Percentiles rank a stretch among this genome's conserved stretches.
Conservation (phyloP, 2,797 vertebrate species). For the Phalanger gymnotis region DNA sequence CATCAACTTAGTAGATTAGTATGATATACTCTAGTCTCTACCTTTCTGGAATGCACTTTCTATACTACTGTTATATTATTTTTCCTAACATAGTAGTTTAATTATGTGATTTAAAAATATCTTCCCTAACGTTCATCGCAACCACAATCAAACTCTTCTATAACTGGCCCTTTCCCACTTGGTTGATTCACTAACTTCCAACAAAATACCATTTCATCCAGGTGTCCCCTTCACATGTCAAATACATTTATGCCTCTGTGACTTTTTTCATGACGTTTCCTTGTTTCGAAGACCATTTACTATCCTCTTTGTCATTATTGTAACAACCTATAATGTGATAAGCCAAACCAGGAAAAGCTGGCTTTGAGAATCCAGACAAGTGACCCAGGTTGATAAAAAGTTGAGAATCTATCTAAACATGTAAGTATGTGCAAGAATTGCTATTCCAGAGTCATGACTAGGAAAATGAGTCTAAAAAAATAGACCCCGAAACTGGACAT, state of each 20-base stretch:
- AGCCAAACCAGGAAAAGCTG: background rate
- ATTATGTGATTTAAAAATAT: background rate
- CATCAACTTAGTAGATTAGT: background rate
- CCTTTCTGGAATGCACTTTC: background rate
- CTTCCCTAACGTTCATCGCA: background rate
- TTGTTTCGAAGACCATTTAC: background rate
- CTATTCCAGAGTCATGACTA: background rate
- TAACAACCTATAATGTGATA: background rate
- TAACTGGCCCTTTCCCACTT: background rate
- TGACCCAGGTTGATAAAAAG: background rate
- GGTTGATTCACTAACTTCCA: background rate
- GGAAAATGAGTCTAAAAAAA: background rate
- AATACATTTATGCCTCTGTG: background rate
- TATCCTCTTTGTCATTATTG: background rate
- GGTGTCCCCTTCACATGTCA: background rate
- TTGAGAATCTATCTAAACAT: background rate
- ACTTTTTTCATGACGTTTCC: background rate
- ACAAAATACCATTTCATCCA: background rate
- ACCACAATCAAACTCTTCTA: background rate
- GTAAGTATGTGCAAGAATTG: background rate
- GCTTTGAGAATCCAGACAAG: background rate
- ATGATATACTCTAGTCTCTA: background rate
- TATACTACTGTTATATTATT: background rate
- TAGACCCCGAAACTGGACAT: background rate
- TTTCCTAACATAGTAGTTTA: background rate